phyloP scores from a whole-genome alignment of 2,797 vertebrate genomes.

The Triplophysa bombifrons region DNA sequence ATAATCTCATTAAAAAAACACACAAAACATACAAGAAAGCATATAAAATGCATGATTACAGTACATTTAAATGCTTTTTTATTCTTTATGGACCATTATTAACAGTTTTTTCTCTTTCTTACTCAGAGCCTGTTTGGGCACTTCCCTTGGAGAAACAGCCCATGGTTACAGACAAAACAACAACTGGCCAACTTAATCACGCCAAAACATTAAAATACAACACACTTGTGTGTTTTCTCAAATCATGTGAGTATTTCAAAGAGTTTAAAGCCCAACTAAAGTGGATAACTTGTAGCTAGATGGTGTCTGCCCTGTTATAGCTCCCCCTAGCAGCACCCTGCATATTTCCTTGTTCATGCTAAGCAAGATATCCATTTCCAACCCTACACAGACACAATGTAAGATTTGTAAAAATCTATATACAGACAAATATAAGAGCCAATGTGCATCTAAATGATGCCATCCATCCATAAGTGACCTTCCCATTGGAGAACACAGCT shows the following conservation, averaged over 20 bases:
- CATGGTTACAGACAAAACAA: constrained; percentile 43
- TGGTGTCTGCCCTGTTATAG: constrained; percentile 66
- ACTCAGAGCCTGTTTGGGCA: constrained; percentile 54
- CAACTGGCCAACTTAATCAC: constrained; percentile 50
- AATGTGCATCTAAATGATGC: constrained; percentile 45
- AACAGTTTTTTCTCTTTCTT: constrained; percentile 54
- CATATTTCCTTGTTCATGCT: constrained; percentile 75
- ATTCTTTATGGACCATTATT: neutral
- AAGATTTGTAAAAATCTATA: constrained; percentile 60
- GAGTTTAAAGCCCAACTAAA: constrained; percentile 32
- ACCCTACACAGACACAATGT: constrained; percentile 59
- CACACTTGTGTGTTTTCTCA: constrained; percentile 48
- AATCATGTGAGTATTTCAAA: constrained; percentile 59
- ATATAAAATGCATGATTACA: neutral
- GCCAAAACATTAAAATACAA: constrained; percentile 52
- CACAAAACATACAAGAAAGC: neutral
- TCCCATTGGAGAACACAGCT: constrained; percentile 55
- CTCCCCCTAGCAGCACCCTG: constrained; percentile 79
- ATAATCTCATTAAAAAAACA: constrained; percentile 21
- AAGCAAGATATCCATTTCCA: constrained; percentile 61
- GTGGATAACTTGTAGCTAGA: constrained; percentile 51
- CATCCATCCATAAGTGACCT: constrained; percentile 56
- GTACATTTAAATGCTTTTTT: constrained; percentile 15
- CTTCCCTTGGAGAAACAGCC: constrained; percentile 54
- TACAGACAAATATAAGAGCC: constrained; percentile 49